Conservation (phyloP, 2,113 vertebrate genomes). For the Serilophus lunatus region DNA sequence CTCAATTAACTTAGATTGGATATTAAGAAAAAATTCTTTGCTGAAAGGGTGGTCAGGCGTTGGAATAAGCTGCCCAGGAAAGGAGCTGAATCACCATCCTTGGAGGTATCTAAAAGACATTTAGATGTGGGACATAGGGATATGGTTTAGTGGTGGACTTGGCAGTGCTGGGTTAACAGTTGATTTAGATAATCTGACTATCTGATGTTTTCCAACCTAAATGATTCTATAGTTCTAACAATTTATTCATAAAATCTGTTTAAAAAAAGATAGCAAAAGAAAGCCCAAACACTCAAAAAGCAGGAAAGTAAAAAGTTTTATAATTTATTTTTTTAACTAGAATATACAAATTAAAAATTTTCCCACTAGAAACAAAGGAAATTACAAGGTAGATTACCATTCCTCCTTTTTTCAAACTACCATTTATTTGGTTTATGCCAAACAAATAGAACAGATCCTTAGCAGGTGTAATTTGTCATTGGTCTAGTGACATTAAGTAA, state of each 20-base stretch:
- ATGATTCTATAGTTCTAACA: background rate
- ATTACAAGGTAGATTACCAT: background rate
- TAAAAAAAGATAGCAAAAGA: background rate
- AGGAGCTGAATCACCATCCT: rapidly evolving
- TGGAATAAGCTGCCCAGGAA: background rate
- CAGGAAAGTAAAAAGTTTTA: background rate
- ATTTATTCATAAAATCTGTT: background rate
- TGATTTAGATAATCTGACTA: background rate
- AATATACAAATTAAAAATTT: background rate
- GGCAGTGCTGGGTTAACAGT: background rate
- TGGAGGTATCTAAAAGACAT: background rate
- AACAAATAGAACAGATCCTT: background rate
- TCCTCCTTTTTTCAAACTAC: background rate
- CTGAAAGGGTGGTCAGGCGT: background rate
- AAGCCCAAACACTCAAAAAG: background rate
- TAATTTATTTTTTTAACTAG: background rate
- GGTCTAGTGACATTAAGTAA: background rate
- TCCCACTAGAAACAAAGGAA: background rate
- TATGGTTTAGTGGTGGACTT: background rate
- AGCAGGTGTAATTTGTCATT: background rate
- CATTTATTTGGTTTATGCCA: background rate
- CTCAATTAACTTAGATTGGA: background rate
- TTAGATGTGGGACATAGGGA: background rate
- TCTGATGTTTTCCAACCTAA: background rate
- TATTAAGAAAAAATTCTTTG: background rate